Evolutionary conservation across 2,888 invertebrate species (phyloP).

Genomic region (Oconnorella tubifera): DNA sequence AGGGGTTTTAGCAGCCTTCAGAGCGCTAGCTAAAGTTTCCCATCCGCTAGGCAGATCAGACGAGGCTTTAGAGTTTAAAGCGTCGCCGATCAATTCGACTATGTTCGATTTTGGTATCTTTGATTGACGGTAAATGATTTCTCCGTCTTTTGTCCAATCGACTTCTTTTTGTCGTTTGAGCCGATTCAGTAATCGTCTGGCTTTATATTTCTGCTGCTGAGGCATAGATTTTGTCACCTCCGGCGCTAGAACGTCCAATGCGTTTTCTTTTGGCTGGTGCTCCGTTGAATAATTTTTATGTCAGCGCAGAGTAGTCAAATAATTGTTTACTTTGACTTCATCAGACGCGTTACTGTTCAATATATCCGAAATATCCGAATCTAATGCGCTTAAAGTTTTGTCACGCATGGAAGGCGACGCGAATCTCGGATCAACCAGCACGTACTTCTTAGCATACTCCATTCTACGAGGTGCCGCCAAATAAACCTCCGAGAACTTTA

Average conservation of each 20-base stretch:
- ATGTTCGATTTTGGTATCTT: neutral
- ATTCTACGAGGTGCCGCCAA: neutral
- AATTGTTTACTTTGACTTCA: neutral
- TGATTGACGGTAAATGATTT: neutral
- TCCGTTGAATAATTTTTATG: neutral
- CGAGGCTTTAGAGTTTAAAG: neutral
- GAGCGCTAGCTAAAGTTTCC: neutral
- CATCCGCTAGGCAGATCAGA: neutral
- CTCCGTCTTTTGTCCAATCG: neutral
- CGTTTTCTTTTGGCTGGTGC: neutral
- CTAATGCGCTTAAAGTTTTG: neutral
- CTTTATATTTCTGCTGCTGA: neutral
- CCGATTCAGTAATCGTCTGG: neutral
- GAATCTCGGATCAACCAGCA: neutral
- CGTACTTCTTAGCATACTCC: neutral
- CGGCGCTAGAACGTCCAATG: neutral
- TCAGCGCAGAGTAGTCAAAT: neutral
- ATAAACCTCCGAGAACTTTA: neutral
- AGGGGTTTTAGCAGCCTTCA: neutral
- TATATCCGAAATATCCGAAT: neutral
- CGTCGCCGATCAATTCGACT: neutral
- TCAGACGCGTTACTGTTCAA: neutral
- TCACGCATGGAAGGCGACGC: neutral
- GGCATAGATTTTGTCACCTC: neutral
- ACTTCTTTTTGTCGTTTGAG: neutral